phyloP scores from a whole-genome alignment of 2,113 vertebrate genomes.

The Anoura caudifer region DNA sequence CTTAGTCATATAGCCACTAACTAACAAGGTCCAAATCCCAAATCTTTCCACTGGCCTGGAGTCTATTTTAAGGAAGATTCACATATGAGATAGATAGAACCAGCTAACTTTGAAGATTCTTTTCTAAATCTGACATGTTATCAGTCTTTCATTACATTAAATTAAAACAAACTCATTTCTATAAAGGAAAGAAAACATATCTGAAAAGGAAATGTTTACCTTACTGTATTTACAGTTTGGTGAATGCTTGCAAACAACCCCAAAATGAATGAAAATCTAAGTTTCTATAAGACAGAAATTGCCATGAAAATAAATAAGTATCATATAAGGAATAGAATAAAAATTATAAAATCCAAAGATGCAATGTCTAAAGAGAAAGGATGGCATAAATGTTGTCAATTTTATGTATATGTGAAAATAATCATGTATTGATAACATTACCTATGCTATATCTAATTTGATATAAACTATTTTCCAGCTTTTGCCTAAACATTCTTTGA shows the following conservation, averaged over 20 bases:
- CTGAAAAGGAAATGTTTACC: neutral
- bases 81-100: neutral
- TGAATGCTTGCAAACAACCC: neutral
- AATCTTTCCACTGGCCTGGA: neutral
- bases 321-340: neutral
- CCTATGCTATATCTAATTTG: neutral
- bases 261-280: neutral
- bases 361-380: neutral
- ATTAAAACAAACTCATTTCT: neutral
- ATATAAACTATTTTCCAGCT: neutral
- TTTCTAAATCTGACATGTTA: neutral
- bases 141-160: neutral
- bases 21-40: neutral
- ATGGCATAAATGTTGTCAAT: neutral
- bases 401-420: neutral
- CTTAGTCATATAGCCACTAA: neutral
- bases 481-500: neutral
- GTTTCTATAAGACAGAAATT: neutral
- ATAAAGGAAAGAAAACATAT: neutral
- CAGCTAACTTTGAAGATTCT: neutral
- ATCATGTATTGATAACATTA: neutral
- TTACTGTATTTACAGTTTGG: neutral
- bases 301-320: neutral
- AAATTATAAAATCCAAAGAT: neutral
- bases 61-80: neutral